A percentile compares a stretch with the other conserved stretches of the same genome.
phyloP scores from a whole-genome alignment of 2,888 invertebrate genomes.

The Clepsis dumicolana region DNA sequence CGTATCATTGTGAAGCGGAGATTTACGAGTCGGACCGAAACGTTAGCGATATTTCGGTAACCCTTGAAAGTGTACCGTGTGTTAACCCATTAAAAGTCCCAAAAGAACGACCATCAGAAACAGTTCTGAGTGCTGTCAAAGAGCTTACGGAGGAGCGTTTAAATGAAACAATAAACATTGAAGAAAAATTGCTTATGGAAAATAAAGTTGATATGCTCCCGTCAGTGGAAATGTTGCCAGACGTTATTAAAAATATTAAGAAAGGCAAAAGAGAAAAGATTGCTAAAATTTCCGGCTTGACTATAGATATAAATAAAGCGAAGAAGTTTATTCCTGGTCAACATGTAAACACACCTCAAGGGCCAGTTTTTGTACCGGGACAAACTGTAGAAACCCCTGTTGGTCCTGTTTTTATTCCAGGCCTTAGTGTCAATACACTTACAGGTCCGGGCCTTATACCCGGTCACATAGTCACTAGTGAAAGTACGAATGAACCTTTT shows the following conservation, averaged over 20 bases:
- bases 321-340: slow-evolving; percentile 90
- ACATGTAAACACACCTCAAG: slow-evolving; percentile 89
- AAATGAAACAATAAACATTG: slow-evolving; percentile 86
- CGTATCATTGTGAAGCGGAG: slow-evolving; percentile 82
- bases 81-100: slow-evolving; percentile 87
- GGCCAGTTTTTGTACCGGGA: slow-evolving; percentile 91
- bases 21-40: slow-evolving; percentile 81
- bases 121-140: slow-evolving; percentile 78
- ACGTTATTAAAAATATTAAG: slow-evolving; percentile 87
- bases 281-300: slow-evolving; percentile 88
- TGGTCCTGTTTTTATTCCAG: slow-evolving; percentile 90
- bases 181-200: slow-evolving; percentile 85
- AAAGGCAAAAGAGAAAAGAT: slow-evolving; percentile 86
- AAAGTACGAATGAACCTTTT: slow-evolving; percentile 85
- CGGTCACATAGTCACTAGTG: slow-evolving; percentile 89
- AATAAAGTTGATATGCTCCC: slow-evolving; percentile 87
- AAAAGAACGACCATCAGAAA: slow-evolving; percentile 77
- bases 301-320: slow-evolving; percentile 88
- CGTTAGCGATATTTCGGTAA: slow-evolving; percentile 81
- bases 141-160: slow-evolving; percentile 86
- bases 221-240: slow-evolving; percentile 87
- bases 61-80: slow-evolving; percentile 87
- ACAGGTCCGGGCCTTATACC: slow-evolving; percentile 89
- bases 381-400: slow-evolving; percentile 90
- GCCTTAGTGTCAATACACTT: slow-evolving; percentile 89